Base-by-base conservation (phyloP, 2,888 invertebrate genomes). In the Invenusta paracnida region DNA sequence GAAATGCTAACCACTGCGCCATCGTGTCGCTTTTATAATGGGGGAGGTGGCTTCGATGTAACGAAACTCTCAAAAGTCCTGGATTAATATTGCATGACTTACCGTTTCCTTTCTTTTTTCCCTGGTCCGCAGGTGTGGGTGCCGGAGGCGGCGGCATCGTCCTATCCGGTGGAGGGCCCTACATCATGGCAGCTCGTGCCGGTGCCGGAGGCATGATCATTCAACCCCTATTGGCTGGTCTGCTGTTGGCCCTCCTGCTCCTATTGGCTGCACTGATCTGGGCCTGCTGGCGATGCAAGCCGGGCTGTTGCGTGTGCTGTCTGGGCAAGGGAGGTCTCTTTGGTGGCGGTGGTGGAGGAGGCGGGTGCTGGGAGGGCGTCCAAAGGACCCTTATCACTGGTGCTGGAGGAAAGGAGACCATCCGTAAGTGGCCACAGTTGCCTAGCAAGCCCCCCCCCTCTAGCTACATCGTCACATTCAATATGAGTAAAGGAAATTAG, bases 261-360 rank as follows among this genome's bases (percentile, higher is more conserved):
- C 66, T 79, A 87, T 87, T 23, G 87, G 86, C 87, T 17, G 89
- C 89, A 82, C 86, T 90, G 48, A 89, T 90, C 88, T 90, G 90
- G 90, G 90, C 90, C 0, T 88, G 90, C 83, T 90, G 89, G 88
- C 88, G 88, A 81, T 88, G 89, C 82, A 90, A 90, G 86, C 90
- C 90, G 5, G 90, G 90, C 2, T 89, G 89, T 81, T 88, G 89
- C 67, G n/a, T 87, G 2, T 87, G 73, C 17, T 87, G 48, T 88
- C 87, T 1, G 88, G 88, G 28, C 87, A 87, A 1, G 17, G 11
- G 5, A 11, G 48, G 48, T 11, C 11, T 5, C 17, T 88, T 87
- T 66, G 88, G 86, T 25, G 88, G 87, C 27, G 88, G 88, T n/a
- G 88, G 87, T 66, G 86, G 87, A 73, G 87, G 87, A 29, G n/a